phyloP scores from a whole-genome alignment of 2,113 vertebrate genomes.

The Antidorcas marsupialis region DNA sequence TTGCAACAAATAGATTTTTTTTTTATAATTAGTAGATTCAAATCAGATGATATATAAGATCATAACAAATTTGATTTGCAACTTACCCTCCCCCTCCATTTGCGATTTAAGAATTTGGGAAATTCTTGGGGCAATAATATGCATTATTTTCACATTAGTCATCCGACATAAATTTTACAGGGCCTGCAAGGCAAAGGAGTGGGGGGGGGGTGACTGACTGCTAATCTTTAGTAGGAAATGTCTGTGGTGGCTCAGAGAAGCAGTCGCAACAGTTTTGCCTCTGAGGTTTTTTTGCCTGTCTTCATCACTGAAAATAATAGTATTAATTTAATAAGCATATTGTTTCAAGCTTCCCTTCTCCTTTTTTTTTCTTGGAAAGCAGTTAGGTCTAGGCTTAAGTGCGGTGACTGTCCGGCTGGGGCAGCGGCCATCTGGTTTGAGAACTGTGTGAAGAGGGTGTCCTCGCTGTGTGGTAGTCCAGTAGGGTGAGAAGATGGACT shows the following conservation, averaged over 20 bases:
- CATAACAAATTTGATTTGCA: slow-evolving; percentile 25
- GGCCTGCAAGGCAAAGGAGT: neutral
- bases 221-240: neutral
- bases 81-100: neutral
- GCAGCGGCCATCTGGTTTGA: neutral
- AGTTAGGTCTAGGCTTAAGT: neutral
- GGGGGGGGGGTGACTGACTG: neutral
- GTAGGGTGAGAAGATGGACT: neutral
- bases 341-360: neutral
- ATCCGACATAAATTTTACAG: neutral
- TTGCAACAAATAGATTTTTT: slow-evolving; percentile 37
- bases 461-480: neutral
- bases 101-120: neutral
- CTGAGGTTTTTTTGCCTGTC: neutral
- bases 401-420: neutral
- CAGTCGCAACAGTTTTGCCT: neutral
- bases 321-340: neutral
- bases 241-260: neutral
- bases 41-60: slow-evolving; percentile 59
- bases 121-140: neutral
- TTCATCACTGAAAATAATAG: neutral
- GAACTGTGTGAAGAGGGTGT: fast-evolving
- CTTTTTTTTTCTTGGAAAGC: neutral
- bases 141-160: neutral
- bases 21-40: slow-evolving; percentile 66